Evolutionary conservation across 2,888 invertebrate genomes (phyloP), one percentile per base, ranked within the genome.

Genomic region (Idaea aversata): DNA sequence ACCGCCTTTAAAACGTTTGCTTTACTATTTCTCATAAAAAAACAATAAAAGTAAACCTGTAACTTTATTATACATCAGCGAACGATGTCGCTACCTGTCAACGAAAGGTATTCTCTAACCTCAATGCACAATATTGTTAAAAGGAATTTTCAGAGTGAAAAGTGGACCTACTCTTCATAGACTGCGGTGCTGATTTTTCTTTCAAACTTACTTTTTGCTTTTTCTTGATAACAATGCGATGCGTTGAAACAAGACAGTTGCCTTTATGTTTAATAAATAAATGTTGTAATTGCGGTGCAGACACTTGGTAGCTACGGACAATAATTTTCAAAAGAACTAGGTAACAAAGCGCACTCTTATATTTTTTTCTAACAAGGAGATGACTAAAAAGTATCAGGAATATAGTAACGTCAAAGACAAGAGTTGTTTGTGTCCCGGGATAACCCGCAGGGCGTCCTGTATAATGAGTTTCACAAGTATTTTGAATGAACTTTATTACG

Each of bases 1-100:
- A 87, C 86, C 83, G 82, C 83, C 82, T 85, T 47, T 82, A 77
- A 84, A 86, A 74, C 82, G 80, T 83, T 84, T 79, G 75, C 80
- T 72, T 70, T 70, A 47, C 47, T 47, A 47, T 47, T 47, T 10
- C 47, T 47, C 47, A 47, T 47, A 47, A 47, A 47, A 47, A 47
- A 47, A 47, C 47, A 47, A 10, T 47, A 47, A 47, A 47, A 47
- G 47, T 47, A 47, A 47, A 47, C 10, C 10, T 7, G 47, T 13
- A 47, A 6, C 7, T 47, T 47, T 47, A 47, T 10, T 47, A 47
- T 47, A 47, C 47, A 47, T 47, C 47, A 47, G 47, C 10, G 13
- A 47, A 10, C 10, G 47, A 47, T 47, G 6, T 47, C 47, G 5
- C 47, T 7, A 47, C 47, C 47, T 47, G 47, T 47, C 47, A 10